A percentile compares a stretch with the other conserved stretches of the same genome.
phyloP scores from a whole-genome alignment of 1,140 invertebrate species.

The Drosophila fuyamai region DNA sequence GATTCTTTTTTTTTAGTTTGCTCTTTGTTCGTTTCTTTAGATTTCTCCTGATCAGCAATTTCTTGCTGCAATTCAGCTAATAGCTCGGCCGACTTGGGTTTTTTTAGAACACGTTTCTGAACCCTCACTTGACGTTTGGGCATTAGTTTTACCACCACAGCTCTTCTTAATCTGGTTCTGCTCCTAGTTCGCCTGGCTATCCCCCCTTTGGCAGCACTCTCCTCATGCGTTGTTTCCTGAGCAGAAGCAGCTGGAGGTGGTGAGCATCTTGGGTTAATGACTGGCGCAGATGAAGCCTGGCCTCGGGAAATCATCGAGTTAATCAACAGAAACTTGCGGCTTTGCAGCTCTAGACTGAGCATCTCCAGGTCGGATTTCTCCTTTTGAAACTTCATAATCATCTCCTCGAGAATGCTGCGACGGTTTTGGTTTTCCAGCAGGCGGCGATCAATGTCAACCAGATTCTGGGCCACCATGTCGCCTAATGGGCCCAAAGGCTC shows the following conservation, averaged over 20 bases:
- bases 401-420: slow-evolving; percentile 75
- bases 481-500: slow-evolving; percentile 10
- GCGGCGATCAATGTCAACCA: slow-evolving; percentile 73
- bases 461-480: slow-evolving; percentile 48
- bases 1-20: not conserved
- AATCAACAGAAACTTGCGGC: slow-evolving; percentile 68
- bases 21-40: not conserved
- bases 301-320: slow-evolving; percentile 42
- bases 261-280: slow-evolving; percentile 2
- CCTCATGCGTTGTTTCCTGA: slow-evolving; percentile 1
- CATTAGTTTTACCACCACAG: slow-evolving; percentile 11
- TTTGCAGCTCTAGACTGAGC: slow-evolving; percentile 68
- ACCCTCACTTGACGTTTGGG: slow-evolving; percentile 21
- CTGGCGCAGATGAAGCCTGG: slow-evolving; percentile 11
- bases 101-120: slow-evolving; percentile 1
- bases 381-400: slow-evolving; percentile 78
- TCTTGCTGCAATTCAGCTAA: not conserved
- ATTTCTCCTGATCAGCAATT: not conserved
- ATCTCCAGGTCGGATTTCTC: slow-evolving; percentile 75
- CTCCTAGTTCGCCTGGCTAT: slow-evolving; percentile 22
- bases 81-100: not conserved
- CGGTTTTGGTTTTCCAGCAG: slow-evolving; percentile 74
- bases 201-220: not conserved
- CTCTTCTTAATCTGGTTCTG: slow-evolving; percentile 2
- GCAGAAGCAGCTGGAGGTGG: slow-evolving; percentile 1